Percentiles rank a stretch among this genome's conserved stretches.
Conservation (phyloP, 2,888 invertebrate genomes). For the Leptogaster cylindrica region DNA sequence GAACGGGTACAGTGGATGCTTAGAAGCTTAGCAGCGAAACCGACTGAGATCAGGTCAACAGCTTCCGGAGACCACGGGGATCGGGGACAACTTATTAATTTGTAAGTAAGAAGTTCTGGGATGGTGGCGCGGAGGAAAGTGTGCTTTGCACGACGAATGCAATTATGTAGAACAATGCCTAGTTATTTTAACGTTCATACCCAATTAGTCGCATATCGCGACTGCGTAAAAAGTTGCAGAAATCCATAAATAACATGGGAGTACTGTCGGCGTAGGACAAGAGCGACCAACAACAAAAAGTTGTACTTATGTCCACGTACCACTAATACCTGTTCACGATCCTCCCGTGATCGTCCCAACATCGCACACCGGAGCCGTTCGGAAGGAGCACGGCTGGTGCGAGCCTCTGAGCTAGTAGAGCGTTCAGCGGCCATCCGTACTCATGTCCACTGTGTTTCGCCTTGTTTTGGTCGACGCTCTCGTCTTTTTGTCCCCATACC, state of each 20-base stretch:
- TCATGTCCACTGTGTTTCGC: conserved; percentile 36
- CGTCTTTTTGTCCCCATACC: conserved; percentile 13
- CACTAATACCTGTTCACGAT: conserved; percentile 40
- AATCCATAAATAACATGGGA: conserved; percentile 59
- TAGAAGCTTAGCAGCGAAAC: conserved; percentile 20
- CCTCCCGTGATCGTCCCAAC: conserved; percentile 14
- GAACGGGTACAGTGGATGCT: neutral
- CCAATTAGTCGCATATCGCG: conserved; percentile 62
- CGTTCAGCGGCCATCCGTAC: conserved; percentile 17
- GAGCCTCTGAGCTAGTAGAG: conserved; percentile 24
- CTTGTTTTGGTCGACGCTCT: conserved; percentile 30
- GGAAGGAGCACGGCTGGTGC: neutral
- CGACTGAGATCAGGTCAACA: too few relatives aligned
- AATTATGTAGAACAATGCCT: conserved; percentile 60
- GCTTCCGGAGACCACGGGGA: conserved; percentile 16
- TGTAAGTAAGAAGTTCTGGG: conserved; percentile 39
- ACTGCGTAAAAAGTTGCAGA: conserved; percentile 61
- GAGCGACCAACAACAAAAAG: conserved; percentile 49
- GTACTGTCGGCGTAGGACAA: conserved; percentile 45
- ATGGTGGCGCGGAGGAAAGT: neutral
- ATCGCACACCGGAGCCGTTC: neutral
- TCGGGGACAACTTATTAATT: conserved; percentile 38
- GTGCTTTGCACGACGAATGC: conserved; percentile 52
- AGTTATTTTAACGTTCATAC: conserved; percentile 56
- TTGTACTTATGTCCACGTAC: conserved; percentile 49